Evolutionary conservation across 2,888 invertebrate species (phyloP).

Genomic region (Amphimallon solstitiale): DNA sequence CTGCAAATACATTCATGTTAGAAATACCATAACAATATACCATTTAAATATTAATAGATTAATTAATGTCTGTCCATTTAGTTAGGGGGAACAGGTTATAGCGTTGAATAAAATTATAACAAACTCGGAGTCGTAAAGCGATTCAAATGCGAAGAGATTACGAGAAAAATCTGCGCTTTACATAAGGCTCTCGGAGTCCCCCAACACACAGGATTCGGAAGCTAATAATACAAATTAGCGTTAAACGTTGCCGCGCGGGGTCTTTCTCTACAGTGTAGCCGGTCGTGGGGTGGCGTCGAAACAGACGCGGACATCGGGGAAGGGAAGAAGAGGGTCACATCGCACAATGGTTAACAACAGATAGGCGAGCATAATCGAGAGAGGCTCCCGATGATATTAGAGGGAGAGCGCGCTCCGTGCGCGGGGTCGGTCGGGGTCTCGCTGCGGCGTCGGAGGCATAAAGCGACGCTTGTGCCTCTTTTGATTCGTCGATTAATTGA

Average conservation of each 20-base stretch:
- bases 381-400: conserved; percentile 23
- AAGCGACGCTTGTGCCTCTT: conserved; percentile 61
- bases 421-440: conserved; percentile 25
- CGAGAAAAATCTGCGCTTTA: conserved; percentile 19
- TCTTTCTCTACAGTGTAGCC: conserved; percentile 23
- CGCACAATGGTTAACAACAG: conserved; percentile 30
- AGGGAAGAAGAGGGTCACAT: conserved; percentile 24
- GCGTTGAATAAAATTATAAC: too few relatives aligned
- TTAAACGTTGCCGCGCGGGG: conserved; percentile 13
- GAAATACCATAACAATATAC: too few relatives aligned
- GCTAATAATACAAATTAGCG: conserved; percentile 34
- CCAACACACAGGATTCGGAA: conserved; percentile 19
- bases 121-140: neutral
- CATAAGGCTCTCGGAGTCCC: conserved; percentile 5
- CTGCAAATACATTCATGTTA: too few relatives aligned
- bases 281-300: conserved; percentile 14
- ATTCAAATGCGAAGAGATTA: conserved; percentile 1
- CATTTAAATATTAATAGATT: too few relatives aligned
- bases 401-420: conserved; percentile 14
- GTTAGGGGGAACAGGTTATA: too few relatives aligned
- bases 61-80: too few relatives aligned
- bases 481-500: conserved; percentile 65
- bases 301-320: neutral
- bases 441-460: conserved; percentile 52
- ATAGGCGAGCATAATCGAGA: conserved; percentile 31